Evolutionary conservation across 2,797 vertebrate genomes (phyloP).

Genomic region (Myotis daubentonii): DNA sequence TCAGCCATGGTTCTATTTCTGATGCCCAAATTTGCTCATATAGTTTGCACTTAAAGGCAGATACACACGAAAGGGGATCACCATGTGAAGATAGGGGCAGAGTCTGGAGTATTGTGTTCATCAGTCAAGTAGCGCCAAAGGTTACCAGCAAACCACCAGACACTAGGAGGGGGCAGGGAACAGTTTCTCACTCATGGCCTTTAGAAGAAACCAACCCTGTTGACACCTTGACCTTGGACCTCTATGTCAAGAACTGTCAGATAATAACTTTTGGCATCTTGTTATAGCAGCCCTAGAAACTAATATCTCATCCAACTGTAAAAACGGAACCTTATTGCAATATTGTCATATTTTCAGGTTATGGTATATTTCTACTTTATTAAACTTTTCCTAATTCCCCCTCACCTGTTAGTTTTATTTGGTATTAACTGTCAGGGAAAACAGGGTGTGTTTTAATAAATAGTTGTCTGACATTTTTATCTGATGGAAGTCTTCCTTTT

Average conservation of each 20-base stretch:
- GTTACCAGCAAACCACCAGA: neutral
- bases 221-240: neutral
- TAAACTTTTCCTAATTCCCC: neutral
- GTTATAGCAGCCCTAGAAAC: neutral
- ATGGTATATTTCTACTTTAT: neutral
- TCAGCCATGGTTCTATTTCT: neutral
- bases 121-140: neutral
- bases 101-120: neutral
- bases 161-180: no score
- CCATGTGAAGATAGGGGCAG: neutral
- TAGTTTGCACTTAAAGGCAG: neutral
- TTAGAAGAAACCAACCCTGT: neutral
- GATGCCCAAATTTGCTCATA: neutral
- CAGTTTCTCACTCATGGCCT: neutral
- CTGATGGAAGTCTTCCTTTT: neutral
- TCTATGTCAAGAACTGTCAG: neutral
- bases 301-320: neutral
- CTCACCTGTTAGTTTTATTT: neutral
- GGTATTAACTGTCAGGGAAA: neutral
- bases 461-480: neutral
- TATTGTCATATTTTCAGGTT: neutral
- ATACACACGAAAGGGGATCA: neutral
- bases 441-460: neutral
- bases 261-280: neutral
- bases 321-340: neutral